Evolutionary conservation across 2,888 invertebrate species (phyloP), one percentile per base, ranked within the genome.

Genomic region (Trichogramma evanescens): DNA sequence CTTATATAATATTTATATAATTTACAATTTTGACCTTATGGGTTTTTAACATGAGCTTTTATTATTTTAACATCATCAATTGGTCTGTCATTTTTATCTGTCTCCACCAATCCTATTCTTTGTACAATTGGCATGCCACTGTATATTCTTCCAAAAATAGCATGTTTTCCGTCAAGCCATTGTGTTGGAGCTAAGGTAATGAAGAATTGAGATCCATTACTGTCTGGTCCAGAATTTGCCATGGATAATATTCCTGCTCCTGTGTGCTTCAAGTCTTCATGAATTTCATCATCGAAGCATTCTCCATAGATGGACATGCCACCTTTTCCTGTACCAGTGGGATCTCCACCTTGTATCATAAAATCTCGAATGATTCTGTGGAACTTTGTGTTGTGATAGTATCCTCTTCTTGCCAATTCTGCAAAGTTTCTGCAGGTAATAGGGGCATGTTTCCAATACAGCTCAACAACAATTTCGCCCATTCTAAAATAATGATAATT

Each of bases 401-500:
- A 99, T 26, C 95, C 96, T 70, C 97, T 82, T 62, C 95, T 82
- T 0, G 91, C 84, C 40, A 99, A 81, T 78, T 99, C 98, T 62
- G 96, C 96, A 80, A 99, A 98, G 77, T 99, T 99, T 72, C 93
- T 83, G 70, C 99, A 99, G 0, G 98, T 97, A 68, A 88, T 86
- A n/a, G 98, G 98, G 0, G 98, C 89, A 76, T 99, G 97, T 75
- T 94, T 93, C 99, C 99, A 99, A 74, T 99, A 99, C 66, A 99
- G 82, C 79, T 99, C 98, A 54, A 98, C 80, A 0, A 87, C 84
- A 54, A 99, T 83, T 70, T 89, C 89, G 0, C 99, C 99, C 95
- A 98, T 96, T 51, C 93, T 93, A 75, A 56, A 81, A 81, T 62
- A 64, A 13, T 45, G 44, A 52, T 53, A 49, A 58, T 52, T 61